Percentiles rank a stretch among this genome's conserved stretches.
phyloP scores from a whole-genome alignment of 2,113 vertebrate genomes.

The Empidonax traillii region DNA sequence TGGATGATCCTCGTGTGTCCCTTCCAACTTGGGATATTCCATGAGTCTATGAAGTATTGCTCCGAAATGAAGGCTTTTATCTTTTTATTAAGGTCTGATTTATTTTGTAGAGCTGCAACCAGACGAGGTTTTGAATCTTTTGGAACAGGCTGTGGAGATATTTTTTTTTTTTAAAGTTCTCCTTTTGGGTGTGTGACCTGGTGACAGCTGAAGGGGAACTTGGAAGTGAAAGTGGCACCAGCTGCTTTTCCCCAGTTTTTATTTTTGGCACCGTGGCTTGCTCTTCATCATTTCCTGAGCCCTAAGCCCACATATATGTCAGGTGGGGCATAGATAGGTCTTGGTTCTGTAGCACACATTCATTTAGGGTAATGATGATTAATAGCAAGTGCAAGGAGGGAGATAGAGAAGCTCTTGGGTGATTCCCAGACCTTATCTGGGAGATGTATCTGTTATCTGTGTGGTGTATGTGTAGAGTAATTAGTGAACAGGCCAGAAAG shows the following conservation, averaged over 20 bases:
- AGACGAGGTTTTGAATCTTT: not conserved
- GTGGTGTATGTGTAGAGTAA: not conserved
- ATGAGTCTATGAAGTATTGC: not conserved
- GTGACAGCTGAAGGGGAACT: not conserved
- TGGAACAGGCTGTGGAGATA: not conserved
- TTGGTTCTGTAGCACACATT: not conserved
- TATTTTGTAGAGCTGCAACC: not conserved
- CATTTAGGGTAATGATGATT: not conserved
- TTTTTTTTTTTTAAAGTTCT: not conserved
- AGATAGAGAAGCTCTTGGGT: not conserved
- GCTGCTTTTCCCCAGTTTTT: not conserved
- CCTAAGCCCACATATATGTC: rapidly evolving
- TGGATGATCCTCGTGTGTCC: not conserved
- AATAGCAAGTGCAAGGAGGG: not conserved
- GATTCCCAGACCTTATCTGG: not conserved
- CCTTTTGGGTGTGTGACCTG: not conserved
- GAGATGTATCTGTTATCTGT: not conserved
- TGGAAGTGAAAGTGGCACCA: constrained; percentile 19
- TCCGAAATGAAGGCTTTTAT: not conserved
- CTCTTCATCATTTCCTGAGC: not conserved
- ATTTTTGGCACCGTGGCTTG: not conserved
- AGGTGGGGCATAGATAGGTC: not conserved
- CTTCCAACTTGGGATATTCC: not conserved
- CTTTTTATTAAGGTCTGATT: not conserved
- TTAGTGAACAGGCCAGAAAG: not conserved